Conservation (phyloP, 2,113 vertebrate genomes). For the Echinops telfairi region DNA sequence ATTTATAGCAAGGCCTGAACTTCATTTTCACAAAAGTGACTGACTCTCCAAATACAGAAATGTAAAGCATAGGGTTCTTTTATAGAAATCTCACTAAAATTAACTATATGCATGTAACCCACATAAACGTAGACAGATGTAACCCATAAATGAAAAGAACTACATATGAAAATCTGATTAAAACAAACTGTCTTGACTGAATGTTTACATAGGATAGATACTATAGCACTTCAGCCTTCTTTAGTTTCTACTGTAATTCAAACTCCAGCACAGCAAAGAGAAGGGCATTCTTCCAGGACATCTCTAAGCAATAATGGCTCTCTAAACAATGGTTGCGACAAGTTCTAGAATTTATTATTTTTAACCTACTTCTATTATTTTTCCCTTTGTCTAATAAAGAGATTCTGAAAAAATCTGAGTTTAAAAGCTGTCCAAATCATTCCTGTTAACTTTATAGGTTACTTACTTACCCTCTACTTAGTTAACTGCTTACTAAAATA, state of each 20-base stretch:
- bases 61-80: background rate
- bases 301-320: conserved; percentile 51
- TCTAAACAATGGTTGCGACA: conserved; percentile 54
- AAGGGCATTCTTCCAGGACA: conserved; percentile 51
- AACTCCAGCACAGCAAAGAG: conserved; percentile 54
- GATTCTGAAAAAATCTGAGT: background rate
- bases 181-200: conserved; percentile 24
- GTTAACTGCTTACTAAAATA: conserved; percentile 55
- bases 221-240: conserved; percentile 17
- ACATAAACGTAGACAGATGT: background rate
- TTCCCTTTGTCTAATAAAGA: conserved; percentile 34
- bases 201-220: conserved; percentile 50
- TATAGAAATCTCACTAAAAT: background rate
- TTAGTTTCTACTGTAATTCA: conserved; percentile 55
- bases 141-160: conserved; percentile 35
- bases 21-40: conserved; percentile 41
- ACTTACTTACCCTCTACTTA: conserved; percentile 56
- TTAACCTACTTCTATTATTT: conserved; percentile 56
- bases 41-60: conserved; percentile 51
- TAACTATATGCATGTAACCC: background rate
- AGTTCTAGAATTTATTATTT: conserved; percentile 62
- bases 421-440: conserved; percentile 60
- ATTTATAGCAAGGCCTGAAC: conserved; percentile 44
- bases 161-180: conserved; percentile 55
- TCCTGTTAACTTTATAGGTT: conserved; percentile 59